Percentiles rank a stretch among this genome's conserved stretches.
These are phyloP conservation scores for Maniola jurtina DNA, from an alignment of 1,140 invertebrate species.

Conservation along the genomic window DNA sequence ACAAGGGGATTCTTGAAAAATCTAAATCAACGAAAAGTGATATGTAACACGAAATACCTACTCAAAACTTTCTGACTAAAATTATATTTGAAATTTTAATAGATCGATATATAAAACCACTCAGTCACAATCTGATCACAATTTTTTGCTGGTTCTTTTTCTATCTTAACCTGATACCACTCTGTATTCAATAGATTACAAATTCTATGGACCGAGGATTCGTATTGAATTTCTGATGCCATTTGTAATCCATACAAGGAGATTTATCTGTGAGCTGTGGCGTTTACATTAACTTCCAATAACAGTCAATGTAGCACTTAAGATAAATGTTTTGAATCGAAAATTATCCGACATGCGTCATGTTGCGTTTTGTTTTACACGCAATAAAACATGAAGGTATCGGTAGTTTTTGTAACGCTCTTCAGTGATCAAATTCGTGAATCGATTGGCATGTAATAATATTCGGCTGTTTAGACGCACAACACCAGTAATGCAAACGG, in stretches of 20 bases:
- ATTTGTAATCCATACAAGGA: conserved; percentile 34
- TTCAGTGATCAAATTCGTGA: too few relatives aligned
- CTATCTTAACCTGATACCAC: conserved; percentile 25
- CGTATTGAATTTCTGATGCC: conserved; percentile 33
- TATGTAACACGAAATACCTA: too few relatives aligned
- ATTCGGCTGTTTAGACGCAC: too few relatives aligned
- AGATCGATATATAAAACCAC: not conserved
- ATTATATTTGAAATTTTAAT: not conserved
- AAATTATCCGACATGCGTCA: conserved; percentile 21
- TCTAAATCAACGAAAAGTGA: too few relatives aligned
- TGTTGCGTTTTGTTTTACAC: not conserved
- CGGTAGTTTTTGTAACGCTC: too few relatives aligned
- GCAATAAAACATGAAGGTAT: not conserved
- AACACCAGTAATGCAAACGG: too few relatives aligned
- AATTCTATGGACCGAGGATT: conserved; percentile 29
- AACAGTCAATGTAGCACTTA: conserved; percentile 20
- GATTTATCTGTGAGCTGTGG: conserved; percentile 29
- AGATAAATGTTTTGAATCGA: conserved; percentile 23
- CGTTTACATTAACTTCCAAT: conserved; percentile 28
- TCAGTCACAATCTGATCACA: not conserved
- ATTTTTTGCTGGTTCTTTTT: conserved; percentile 17
- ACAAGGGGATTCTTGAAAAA: too few relatives aligned
- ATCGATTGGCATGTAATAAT: too few relatives aligned
- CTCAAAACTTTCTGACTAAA: too few relatives aligned
- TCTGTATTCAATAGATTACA: conserved; percentile 27